Conservation (phyloP, 2,113 vertebrate genomes). For the Mastomys coucha region DNA sequence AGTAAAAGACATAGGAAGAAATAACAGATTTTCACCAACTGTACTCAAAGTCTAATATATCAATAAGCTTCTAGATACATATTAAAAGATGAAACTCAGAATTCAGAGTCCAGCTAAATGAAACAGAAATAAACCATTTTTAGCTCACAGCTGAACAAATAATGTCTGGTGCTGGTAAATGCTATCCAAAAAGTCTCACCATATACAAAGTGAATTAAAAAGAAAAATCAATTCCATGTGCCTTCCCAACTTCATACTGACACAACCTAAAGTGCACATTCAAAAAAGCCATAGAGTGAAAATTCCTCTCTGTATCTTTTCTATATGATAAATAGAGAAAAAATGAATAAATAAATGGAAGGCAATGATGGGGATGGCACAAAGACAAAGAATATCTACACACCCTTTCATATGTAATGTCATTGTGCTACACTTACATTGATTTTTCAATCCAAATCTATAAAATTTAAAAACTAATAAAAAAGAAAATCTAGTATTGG, state of each 20-base stretch:
- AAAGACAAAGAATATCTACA: not conserved
- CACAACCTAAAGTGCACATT: not conserved
- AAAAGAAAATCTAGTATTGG: not conserved
- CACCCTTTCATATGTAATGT: not conserved
- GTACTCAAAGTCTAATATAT: not conserved
- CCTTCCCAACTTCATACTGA: not conserved
- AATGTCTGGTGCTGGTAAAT: not conserved
- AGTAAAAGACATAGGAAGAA: too few species aligned
- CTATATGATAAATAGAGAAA: not conserved
- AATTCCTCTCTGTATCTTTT: not conserved
- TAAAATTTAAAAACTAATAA: not conserved
- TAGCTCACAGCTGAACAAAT: not conserved
- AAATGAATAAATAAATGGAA: not conserved
- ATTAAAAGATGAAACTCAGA: not conserved
- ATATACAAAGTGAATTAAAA: not conserved
- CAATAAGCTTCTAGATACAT: not conserved
- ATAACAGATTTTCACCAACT: not conserved
- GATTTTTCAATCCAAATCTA: not conserved
- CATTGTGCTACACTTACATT: not conserved
- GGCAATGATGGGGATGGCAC: too few species aligned
- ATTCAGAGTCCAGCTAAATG: not conserved
- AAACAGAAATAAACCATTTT: not conserved
- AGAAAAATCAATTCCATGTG: not conserved
- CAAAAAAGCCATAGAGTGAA: not conserved
- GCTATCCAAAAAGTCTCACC: not conserved